These are phyloP conservation scores for Tangara arthus DNA, from an alignment of 2,797 vertebrate species.

Conservation along the genomic window DNA sequence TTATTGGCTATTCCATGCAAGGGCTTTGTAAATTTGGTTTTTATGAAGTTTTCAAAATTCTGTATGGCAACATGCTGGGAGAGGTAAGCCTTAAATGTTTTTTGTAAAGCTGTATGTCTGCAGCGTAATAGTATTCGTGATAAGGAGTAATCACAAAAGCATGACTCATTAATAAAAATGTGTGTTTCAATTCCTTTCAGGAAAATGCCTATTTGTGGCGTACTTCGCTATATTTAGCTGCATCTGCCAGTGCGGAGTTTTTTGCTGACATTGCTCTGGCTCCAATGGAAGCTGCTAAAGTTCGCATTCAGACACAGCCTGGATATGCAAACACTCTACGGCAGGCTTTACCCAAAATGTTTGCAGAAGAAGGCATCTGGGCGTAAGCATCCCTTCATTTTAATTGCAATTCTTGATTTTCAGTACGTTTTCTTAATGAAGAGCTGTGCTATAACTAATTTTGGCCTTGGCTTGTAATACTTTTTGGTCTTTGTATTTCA, in stretches of 20 bases:
- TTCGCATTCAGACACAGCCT: slow-evolving; percentile 96
- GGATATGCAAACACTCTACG: slow-evolving; percentile 93
- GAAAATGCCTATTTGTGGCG: slow-evolving; percentile 95
- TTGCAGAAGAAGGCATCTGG: slow-evolving; percentile 89
- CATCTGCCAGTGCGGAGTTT: slow-evolving; percentile 97
- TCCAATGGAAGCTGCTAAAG: slow-evolving; percentile 98
- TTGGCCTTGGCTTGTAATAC: not conserved
- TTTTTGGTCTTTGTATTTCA: not conserved
- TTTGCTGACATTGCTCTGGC: slow-evolving; percentile 96
- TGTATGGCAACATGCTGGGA: slow-evolving; percentile 90
- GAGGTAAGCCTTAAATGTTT: slow-evolving; percentile 79
- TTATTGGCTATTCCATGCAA: slow-evolving; percentile 96
- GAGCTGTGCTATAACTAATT: not conserved
- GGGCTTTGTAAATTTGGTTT: slow-evolving; percentile 98
- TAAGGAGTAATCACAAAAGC: not conserved
- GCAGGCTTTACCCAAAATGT: slow-evolving; percentile 91
- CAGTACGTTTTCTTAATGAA: not conserved
- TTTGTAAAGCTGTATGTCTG: not conserved
- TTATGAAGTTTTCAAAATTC: slow-evolving; percentile 94
- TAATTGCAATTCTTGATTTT: not conserved
- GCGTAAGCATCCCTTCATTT: slow-evolving; percentile 82
- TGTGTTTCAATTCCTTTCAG: slow-evolving; percentile 70
- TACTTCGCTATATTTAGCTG: slow-evolving; percentile 91
- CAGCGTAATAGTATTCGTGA: not conserved
- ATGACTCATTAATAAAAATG: not conserved